phyloP scores from a whole-genome alignment of 2,888 invertebrate genomes.

The Epirrita christyi region DNA sequence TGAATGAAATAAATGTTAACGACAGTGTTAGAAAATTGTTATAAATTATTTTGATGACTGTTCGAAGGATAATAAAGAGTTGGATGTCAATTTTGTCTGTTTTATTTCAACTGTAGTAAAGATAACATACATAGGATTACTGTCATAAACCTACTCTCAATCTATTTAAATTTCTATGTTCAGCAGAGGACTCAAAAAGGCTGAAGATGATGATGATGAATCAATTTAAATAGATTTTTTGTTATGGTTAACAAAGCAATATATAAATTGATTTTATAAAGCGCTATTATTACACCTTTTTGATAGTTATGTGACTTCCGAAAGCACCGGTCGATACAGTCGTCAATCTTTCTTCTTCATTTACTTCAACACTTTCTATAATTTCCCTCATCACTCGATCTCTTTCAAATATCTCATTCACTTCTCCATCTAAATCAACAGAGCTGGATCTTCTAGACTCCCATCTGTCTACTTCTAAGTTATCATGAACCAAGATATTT shows the following conservation, averaged over 20 bases:
- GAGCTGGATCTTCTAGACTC: conserved; percentile 71
- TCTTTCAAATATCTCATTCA: conserved; percentile 70
- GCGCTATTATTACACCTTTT: neutral
- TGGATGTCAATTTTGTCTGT: conserved; percentile 79
- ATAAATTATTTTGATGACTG: conserved; percentile 87
- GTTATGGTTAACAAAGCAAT: neutral
- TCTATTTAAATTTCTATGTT: no score
- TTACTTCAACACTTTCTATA: conserved; percentile 42
- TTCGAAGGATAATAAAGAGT: conserved; percentile 86
- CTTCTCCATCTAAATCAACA: conserved; percentile 71
- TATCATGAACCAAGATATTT: conserved; percentile 62
- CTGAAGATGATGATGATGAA: no score
- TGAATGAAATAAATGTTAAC: conserved; percentile 82
- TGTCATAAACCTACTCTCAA: no score
- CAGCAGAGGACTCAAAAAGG: no score
- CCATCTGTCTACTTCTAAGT: conserved; percentile 50
- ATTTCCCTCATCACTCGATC: conserved; percentile 54
- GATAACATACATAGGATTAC: no score
- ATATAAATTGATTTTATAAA: neutral
- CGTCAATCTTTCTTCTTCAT: conserved; percentile 45
- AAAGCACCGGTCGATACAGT: conserved; percentile 59
- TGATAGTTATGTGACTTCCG: conserved; percentile 52
- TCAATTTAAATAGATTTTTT: no score
- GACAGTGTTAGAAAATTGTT: conserved; percentile 86
- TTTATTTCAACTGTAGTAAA: conserved; percentile 46